Conservation (phyloP, 2,797 vertebrate genomes). For the Pangasius djambal region DNA sequence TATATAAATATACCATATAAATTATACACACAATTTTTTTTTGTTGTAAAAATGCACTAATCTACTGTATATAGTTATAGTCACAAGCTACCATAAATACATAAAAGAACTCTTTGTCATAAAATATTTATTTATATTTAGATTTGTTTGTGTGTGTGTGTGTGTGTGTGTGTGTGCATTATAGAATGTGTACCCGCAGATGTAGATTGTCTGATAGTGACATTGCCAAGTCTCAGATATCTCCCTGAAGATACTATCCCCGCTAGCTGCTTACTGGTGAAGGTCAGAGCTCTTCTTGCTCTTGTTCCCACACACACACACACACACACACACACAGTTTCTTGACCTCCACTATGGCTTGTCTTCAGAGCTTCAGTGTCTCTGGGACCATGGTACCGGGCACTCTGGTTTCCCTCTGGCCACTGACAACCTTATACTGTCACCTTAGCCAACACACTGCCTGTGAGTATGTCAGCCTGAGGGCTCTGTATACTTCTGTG, state of each 20-base stretch:
- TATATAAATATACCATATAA: not conserved
- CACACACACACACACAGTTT: constrained; percentile 34
- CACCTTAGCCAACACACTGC: constrained; percentile 42
- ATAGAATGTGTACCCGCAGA: constrained; percentile 54
- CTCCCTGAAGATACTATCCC: constrained; percentile 62
- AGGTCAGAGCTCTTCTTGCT: constrained; percentile 63
- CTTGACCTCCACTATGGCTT: constrained; percentile 25
- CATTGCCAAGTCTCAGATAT: constrained; percentile 65
- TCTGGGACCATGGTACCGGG: constrained; percentile 42
- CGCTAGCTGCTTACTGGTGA: constrained; percentile 60
- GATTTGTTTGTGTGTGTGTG: constrained; percentile 50
- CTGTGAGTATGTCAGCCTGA: constrained; percentile 27
- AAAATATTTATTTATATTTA: not conserved
- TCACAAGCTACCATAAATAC: not conserved
- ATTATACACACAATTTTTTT: not conserved
- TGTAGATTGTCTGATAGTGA: constrained; percentile 60
- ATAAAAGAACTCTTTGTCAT: not conserved
- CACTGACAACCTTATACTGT: constrained; percentile 61
- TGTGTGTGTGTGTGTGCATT: constrained; percentile 18
- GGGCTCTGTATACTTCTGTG: constrained; percentile 49
- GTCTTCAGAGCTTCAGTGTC: constrained; percentile 45
- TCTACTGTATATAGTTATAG: not conserved
- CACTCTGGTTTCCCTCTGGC: constrained; percentile 54
- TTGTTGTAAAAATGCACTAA: not conserved
- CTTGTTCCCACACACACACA: constrained; percentile 4